Base-by-base conservation (phyloP, 2,888 invertebrate genomes). In the Subacronicta megacephala region DNA sequence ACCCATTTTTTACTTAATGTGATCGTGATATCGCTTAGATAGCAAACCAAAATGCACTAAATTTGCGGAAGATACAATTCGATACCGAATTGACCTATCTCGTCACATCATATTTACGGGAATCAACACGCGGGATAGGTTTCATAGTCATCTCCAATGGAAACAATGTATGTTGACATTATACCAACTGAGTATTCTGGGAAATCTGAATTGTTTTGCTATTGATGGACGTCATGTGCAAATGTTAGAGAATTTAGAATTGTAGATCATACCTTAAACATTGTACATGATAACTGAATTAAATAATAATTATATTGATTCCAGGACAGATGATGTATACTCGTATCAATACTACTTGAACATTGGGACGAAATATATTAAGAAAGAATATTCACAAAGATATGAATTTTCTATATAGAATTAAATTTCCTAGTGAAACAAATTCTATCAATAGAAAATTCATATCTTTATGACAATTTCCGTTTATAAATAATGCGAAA, bases 1-100 rank as follows among this genome's bases (percentile, higher is more conserved):
- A 31, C 6, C 1, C 31, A 31, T n/a, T 37, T 20, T 23, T 55
- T 36, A 10, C n/a, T 17, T 42, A 45, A 46, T 33, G 26, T 12
- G 38, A 41, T 26, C 26, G 10, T 37, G 37, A 44, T 31, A 56
- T 18, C 0, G 37, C 26, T 9, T 41, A 29, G 31, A 59, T 36
- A 2, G 9, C 20, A 37, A 63, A 45, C 13, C 36, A 4, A 63
- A 45, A 43, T 13, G 13, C 12, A 15, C 7, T n/a, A 13, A n/a
- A 42, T 36, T 38, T 43, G 47, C 16, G 23, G 37, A 3, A 7
- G 15, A 18, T 6, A 38, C 40, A 42, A 20, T 35, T 23, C 7
- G 35, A 31, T 38, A 44, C 64, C 50, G 33, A 37, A 29, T 37
- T 63, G 41, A 58, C 50, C 45, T 50, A 20, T 17, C 31, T 29